Evolutionary conservation across 2,888 invertebrate species (phyloP).

Genomic region (Ypsolopha scabrella): DNA sequence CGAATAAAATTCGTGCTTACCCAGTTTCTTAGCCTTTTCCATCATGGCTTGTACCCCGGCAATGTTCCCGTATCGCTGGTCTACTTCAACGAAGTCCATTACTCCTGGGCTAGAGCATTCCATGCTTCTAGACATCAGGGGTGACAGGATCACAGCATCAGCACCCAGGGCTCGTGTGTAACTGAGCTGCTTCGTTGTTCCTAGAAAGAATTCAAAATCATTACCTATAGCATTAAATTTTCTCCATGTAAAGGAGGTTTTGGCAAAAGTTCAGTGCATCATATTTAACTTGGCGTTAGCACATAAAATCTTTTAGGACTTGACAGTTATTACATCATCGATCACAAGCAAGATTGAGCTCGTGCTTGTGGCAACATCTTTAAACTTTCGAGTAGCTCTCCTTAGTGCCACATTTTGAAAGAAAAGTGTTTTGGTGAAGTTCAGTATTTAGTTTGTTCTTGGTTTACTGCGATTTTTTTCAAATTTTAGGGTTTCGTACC

Average conservation of each 20-base stretch:
- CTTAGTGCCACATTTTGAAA: no score
- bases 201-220: slow-evolving; percentile 18
- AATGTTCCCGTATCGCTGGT: slow-evolving; percentile 77
- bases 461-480: no score
- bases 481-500: no score
- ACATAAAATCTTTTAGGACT: not conserved
- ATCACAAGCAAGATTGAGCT: not conserved
- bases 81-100: slow-evolving; percentile 75
- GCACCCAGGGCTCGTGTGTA: slow-evolving; percentile 52
- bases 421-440: no score
- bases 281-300: not conserved
- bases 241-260: no score
- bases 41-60: slow-evolving; percentile 71
- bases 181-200: slow-evolving; percentile 45
- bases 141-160: slow-evolving; percentile 51
- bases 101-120: slow-evolving; percentile 86
- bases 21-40: slow-evolving; percentile 55
- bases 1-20: slow-evolving; percentile 22
- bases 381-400: no score
- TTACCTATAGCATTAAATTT: no score
- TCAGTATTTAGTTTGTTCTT: no score
- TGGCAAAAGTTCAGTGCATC: not conserved
- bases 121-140: slow-evolving; percentile 33
- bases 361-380: no score
- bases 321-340: not conserved